Evolutionary conservation across 2,113 vertebrate species (phyloP), one percentile per base, ranked within the genome.

Genomic region (Pelodiscus sinensis): DNA sequence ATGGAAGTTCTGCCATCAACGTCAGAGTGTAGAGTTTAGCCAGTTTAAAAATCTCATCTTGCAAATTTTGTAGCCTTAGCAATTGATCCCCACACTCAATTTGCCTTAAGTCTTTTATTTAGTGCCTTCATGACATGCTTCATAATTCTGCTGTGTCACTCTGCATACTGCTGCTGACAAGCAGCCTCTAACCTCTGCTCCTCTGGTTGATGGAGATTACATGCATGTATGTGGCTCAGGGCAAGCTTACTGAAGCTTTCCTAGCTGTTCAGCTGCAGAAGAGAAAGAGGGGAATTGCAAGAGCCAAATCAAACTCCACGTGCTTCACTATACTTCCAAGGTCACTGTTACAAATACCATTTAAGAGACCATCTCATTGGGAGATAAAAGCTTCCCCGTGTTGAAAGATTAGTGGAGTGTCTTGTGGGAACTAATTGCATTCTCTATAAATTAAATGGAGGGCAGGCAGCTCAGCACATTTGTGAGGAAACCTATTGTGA

Each of bases 401-500:
- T 16, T 90, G 87, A 90, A 93, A 62, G 81, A 73, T 18, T 92
- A 94, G 81, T 90, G 68, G 83, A 92, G 79, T 62, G 87, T 84
- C 95, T 90, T 50, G 80, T 93, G 92, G 82, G 16, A 27, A 0
- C 52, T 38, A 38, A 90, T 88, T 84, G 84, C 78, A 93, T 85
- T 35, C 57, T 90, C 56, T 38, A 88, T 73, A 94, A 88, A 95
- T 96, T 94, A 96, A 75, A 96, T 27, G 85, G 82, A 27, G 85
- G 79, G 57, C 75, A 85, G 79, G 57, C 75, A 88, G 91, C 87
- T 92, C 82, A 14, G 79, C 1, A 1, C 24, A 80, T 83, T 56
- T 82, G 88, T 92, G 83, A 87, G 90, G 96, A 94, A 95, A 93
- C 92, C 85, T 92, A 55, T 38, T 10, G 92, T 80, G 92, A 94